Evolutionary conservation across 2,888 invertebrate species (phyloP).

Genomic region (Drosophila mimica): DNA sequence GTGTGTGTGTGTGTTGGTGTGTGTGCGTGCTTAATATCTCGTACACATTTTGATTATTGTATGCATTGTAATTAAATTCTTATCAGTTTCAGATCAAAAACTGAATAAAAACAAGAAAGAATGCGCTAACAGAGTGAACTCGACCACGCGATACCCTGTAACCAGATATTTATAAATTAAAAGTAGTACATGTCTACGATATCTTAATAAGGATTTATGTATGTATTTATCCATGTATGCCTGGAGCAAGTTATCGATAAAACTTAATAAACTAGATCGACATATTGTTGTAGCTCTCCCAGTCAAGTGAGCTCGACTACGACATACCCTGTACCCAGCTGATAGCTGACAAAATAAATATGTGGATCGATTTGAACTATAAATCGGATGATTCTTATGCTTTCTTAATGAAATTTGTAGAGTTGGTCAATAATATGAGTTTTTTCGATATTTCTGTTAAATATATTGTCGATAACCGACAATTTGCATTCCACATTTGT

Average conservation of each 20-base stretch:
- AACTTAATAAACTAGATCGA: not conserved
- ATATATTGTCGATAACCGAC: too few species aligned
- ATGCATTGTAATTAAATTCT: conserved; percentile 77
- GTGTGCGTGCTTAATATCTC: conserved; percentile 67
- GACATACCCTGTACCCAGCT: not conserved
- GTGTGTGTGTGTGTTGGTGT: conserved; percentile 37
- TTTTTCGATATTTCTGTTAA: too few species aligned
- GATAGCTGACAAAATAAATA: not conserved
- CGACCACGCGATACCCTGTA: not conserved
- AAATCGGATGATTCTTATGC: not conserved
- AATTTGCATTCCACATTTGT: not conserved
- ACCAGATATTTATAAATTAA: not conserved
- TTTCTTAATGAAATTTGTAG: not conserved
- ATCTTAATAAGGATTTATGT: not conserved
- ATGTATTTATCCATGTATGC: not conserved
- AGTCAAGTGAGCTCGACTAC: not conserved
- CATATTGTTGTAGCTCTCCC: not conserved
- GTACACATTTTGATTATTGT: conserved; percentile 72
- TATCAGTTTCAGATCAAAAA: conserved; percentile 68
- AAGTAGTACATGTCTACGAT: not conserved
- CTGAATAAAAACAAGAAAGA: conserved; percentile 22
- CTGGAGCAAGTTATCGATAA: not conserved
- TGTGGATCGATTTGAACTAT: not conserved
- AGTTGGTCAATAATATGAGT: not conserved
- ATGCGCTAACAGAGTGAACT: not conserved